Evolutionary conservation across 92 coral and sea anemone genomes (phyloP), one percentile per base, ranked within the genome.

Genomic region (Micromussa lordhowensis): DNA sequence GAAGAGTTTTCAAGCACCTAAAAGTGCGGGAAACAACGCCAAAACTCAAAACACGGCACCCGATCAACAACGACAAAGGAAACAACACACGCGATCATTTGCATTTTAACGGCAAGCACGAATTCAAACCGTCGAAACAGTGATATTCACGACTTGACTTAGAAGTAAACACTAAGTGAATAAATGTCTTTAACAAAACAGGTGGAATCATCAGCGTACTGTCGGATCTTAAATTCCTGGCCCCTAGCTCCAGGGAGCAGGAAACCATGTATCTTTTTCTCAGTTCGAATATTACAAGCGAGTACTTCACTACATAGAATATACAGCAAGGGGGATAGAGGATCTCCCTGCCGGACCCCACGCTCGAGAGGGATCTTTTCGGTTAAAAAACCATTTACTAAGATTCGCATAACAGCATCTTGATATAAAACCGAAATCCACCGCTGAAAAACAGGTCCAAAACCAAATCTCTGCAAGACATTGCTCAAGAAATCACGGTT

Each of bases 371-470:
- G 30, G 13, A 88, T 91, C 48, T 34, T 35, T 11, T 0, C 55
- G 30, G 44, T 83, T 22, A 31, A 26, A 2, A 30, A 54, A 57
- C 94, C 94, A 70, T 94, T 94, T 0, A 91, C 94, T 16, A 54
- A 15, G 14, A 24, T n/a, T 40, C 7, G 84, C 79, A 78, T 83
- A 0, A 77, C 70, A 32, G 83, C 10, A 26, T 80, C 48, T 13
- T 57, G 78, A 88, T 48, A 76, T 88, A 93, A 32, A 84, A 88
- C 24, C 83, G 63, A 58, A 36, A 84, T 81, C 96, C 96, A 93
- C 0, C 28, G 0, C 0, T 66, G 13, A 61, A 93, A 93, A 1
- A 77, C 44, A 34, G 90, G 90, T 0, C 96, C 88, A 79, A 93
- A 93, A 1, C 90, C 90, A 89, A 93, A 75, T 0, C 10, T 3